Evolutionary conservation across 2,888 invertebrate species (phyloP), one percentile per base, ranked within the genome.

Genomic region (Drosophila nigricruria): DNA sequence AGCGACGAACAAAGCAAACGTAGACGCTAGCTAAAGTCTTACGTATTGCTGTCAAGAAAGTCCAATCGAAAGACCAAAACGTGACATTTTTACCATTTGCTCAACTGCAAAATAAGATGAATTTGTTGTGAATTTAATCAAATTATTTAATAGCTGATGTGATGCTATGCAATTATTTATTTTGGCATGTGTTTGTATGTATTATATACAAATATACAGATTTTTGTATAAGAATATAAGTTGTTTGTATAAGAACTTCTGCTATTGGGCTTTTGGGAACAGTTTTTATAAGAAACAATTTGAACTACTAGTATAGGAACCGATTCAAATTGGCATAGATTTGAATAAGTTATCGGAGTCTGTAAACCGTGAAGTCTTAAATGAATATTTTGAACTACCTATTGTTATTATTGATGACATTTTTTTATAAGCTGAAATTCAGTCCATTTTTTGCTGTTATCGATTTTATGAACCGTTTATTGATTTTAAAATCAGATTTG

Each of bases 21-120:
- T 4, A 53, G 38, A 32, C 38, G 38, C 60, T 56, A 43, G 40
- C 50, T 30, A 30, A 38, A 18, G 49, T 43, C 43, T 58, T 42
- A 40, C 50, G 20, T 30, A 30, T 30, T 20, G 32, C 47, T 40
- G 40, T 49, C 47, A 23, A 32, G 30, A 40, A 49, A 49, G 49
- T 42, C 34, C 59, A 50, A 59, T 60, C 52, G 50, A 60, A 57
- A 49, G 49, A 32, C 40, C 64, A 27, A 70, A 67, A 78, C 77
- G 77, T 77, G 77, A 78, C 79, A 71, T 50, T 70, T 60, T 53
- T 58, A 60, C 38, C 47, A 52, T 27, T 57, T 53, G 14, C 14
- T 23, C 30, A 27, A 23, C 43, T 60, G 56, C 47, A 66, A 52
- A 64, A 36, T 34, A 30, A 45, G 52, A 66, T 66, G 38, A 53